These are phyloP conservation scores for Ischnus inquisitorius DNA, from an alignment of 2,888 invertebrate species.

Conservation along the genomic window DNA sequence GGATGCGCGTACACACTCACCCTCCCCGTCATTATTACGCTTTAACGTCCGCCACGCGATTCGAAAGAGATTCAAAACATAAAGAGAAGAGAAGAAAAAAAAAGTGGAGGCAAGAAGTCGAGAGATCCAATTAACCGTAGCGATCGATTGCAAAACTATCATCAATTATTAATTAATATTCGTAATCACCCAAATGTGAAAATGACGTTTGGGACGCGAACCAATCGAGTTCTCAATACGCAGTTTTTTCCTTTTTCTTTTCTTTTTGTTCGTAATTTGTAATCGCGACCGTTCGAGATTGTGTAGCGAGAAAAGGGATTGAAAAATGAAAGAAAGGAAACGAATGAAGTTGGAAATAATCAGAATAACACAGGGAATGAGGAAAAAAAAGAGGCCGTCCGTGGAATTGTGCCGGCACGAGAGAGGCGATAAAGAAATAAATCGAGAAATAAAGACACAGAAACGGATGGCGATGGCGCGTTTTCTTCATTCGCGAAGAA, in stretches of 20 bases:
- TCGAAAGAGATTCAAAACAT: conserved; percentile 48
- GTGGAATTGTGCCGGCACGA: conserved; percentile 15
- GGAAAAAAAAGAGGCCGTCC: conserved; percentile 25
- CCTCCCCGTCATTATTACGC: conserved; percentile 53
- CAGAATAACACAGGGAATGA: conserved; percentile 14
- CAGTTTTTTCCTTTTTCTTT: conserved; percentile 11
- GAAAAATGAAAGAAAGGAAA: conserved; percentile 7
- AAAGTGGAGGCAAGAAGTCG: conserved; percentile 16
- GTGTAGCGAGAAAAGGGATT: conserved; percentile 24
- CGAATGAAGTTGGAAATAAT: background rate
- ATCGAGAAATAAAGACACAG: background rate
- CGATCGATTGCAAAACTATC: conserved; percentile 44
- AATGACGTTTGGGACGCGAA: conserved; percentile 5
- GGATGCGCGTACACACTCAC: conserved; percentile 42
- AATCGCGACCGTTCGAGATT: conserved; percentile 21
- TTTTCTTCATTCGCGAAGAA: conserved; percentile 25
- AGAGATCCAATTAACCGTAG: conserved; percentile 42
- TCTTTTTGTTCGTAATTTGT: conserved; percentile 15
- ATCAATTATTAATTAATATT: conserved; percentile 49
- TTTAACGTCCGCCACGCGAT: conserved; percentile 35
- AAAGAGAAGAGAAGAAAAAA: conserved; percentile 30
- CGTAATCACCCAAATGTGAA: conserved; percentile 35
- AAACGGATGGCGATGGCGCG: conserved; percentile 35
- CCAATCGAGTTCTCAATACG: background rate
- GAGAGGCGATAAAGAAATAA: background rate